Conservation (phyloP, 1,140 invertebrate genomes). For the Monochamus saltuarius region DNA sequence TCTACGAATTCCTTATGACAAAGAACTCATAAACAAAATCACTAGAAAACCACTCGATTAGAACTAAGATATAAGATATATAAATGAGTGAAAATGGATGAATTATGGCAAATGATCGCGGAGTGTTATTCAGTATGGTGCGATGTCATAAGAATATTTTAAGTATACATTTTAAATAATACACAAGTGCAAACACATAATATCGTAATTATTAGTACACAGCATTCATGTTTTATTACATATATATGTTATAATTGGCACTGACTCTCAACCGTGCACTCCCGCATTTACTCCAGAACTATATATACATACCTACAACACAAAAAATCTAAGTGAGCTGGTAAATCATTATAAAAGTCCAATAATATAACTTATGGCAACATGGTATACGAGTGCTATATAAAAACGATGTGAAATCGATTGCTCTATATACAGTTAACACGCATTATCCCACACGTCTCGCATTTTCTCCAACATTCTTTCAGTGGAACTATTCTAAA, state of each 20-base stretch:
- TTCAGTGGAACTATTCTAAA: conserved; percentile 41
- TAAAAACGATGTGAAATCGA: conserved; percentile 36
- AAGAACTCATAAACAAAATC: conserved; percentile 37
- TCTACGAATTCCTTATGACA: conserved; percentile 36
- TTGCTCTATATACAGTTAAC: conserved; percentile 28
- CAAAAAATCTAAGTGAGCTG: conserved; percentile 35
- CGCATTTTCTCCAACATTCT: conserved; percentile 15
- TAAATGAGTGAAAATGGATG: conserved; percentile 29
- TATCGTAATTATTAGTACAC: conserved; percentile 45
- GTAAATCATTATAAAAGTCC: conserved; percentile 6
- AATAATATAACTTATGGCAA: conserved; percentile 33
- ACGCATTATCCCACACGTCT: conserved; percentile 15
- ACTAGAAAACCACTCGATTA: conserved; percentile 40
- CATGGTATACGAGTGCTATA: conserved; percentile 38
- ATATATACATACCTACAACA: conserved; percentile 39
- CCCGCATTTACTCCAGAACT: conserved; percentile 21
- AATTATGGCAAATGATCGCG: conserved; percentile 36
- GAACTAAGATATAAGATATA: conserved; percentile 23
- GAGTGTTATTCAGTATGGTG: conserved; percentile 34
- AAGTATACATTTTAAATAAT: conserved; percentile 46
- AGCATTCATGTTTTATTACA: conserved; percentile 46
- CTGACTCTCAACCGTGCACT: conserved; percentile 32
- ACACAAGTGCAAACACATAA: conserved; percentile 50
- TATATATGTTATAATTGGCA: conserved; percentile 46
- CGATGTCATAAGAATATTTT: conserved; percentile 47